Conservation (phyloP, 2,113 vertebrate species). For the Lampris incognitus region DNA sequence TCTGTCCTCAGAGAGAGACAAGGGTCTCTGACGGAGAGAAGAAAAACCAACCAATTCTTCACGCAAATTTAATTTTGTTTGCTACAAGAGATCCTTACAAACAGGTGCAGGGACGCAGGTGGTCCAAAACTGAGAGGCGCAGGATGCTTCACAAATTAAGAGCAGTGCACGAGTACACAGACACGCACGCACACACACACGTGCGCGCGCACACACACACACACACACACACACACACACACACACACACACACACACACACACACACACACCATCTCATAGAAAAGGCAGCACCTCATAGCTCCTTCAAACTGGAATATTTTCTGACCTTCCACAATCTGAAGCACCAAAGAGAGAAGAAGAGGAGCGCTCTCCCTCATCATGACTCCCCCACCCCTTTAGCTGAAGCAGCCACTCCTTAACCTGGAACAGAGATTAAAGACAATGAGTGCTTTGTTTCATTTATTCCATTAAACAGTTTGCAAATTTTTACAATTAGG, state of each 20-base stretch:
- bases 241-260: neutral
- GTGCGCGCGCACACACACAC: neutral
- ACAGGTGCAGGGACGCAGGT: too few species aligned
- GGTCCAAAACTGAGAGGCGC: too few species aligned
- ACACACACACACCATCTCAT: neutral
- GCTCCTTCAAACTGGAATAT: neutral
- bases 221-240: neutral
- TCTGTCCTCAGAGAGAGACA: too few species aligned
- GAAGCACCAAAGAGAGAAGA: slow-evolving; percentile 30
- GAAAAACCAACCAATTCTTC: too few species aligned
- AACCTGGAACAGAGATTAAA: neutral
- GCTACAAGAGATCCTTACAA: too few species aligned
- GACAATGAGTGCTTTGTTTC: too few species aligned
- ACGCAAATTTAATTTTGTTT: too few species aligned
- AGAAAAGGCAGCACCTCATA: neutral
- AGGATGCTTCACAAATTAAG: too few species aligned
- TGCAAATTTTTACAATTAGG: too few species aligned
- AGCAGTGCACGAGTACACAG: neutral
- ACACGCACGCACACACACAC: neutral
- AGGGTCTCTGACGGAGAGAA: too few species aligned
- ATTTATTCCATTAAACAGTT: too few species aligned
- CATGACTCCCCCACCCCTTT: neutral
- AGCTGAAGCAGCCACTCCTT: neutral
- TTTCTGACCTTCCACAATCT: slow-evolving; percentile 38
- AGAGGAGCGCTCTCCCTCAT: slow-evolving; percentile 41